A percentile compares a stretch with the other conserved stretches of the same genome.
phyloP scores from a whole-genome alignment of 2,888 invertebrate species.

The Oscheius onirici region DNA sequence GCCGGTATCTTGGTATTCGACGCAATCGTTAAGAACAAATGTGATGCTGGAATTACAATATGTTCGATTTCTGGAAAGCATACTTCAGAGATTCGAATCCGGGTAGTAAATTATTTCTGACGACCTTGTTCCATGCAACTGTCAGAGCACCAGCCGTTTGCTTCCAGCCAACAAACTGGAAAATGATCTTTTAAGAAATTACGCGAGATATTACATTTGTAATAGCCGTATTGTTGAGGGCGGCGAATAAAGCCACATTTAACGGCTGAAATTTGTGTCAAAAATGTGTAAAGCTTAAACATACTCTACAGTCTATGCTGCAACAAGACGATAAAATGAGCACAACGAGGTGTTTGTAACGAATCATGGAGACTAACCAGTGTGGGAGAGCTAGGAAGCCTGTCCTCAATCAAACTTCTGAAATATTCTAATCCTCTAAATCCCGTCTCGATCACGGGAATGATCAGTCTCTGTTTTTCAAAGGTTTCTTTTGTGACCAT shows the following conservation, averaged over 20 bases:
- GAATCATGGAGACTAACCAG: background rate
- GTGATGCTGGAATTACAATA: conserved; percentile 34
- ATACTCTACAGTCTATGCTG: too few relatives aligned
- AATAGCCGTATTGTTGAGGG: background rate
- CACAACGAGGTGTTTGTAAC: background rate
- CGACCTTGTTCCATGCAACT: conserved; percentile 25
- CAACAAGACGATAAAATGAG: background rate
- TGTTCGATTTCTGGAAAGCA: background rate
- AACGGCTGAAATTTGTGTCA: background rate
- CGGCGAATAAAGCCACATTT: conserved; percentile 12
- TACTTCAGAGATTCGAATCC: conserved; percentile 20
- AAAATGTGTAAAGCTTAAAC: too few relatives aligned
- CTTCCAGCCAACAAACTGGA: conserved; percentile 7
- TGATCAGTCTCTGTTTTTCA: too few relatives aligned
- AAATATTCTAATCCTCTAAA: too few relatives aligned
- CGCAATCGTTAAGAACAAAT: conserved; percentile 45
- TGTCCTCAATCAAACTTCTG: too few relatives aligned
- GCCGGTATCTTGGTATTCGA: conserved; percentile 40
- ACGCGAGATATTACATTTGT: background rate
- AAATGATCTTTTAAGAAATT: background rate
- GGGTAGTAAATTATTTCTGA: background rate
- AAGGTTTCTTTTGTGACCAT: too few relatives aligned
- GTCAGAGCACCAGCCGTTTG: conserved; percentile 13
- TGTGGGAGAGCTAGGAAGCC: background rate
- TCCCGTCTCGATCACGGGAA: too few relatives aligned